These are phyloP conservation scores for Zootoca vivipara DNA, from an alignment of 2,113 vertebrate species.

Conservation along the genomic window DNA sequence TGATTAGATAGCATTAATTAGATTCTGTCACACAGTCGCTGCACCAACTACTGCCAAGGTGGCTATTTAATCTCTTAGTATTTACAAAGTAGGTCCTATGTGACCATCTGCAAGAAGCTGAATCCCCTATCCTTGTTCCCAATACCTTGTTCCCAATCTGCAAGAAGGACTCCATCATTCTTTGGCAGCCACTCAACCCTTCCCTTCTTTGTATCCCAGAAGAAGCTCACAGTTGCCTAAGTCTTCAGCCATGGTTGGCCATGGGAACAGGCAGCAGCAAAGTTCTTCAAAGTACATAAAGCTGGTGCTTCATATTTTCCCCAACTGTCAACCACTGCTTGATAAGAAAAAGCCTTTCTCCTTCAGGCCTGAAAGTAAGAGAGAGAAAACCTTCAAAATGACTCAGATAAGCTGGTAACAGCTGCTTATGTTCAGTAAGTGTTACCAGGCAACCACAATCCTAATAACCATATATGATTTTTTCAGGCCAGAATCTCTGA, in stretches of 20 bases:
- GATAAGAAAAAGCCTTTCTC: background rate
- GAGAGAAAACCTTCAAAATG: background rate
- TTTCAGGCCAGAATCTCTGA: background rate
- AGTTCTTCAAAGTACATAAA: background rate
- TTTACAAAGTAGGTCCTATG: background rate
- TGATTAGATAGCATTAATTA: background rate
- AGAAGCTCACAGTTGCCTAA: background rate
- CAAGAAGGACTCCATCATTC: background rate
- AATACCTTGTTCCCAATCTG: background rate
- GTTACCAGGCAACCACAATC: constrained; percentile 9
- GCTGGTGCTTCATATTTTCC: background rate
- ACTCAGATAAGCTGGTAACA: background rate
- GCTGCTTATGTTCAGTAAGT: background rate
- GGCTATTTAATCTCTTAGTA: background rate
- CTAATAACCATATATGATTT: constrained; percentile 7
- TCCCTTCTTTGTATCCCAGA: background rate
- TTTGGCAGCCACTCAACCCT: background rate
- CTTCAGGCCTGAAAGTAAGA: background rate
- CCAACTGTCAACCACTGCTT: background rate
- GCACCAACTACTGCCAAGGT: background rate
- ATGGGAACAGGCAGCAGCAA: background rate
- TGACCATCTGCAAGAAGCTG: background rate
- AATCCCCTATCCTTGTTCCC: background rate
- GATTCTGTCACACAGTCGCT: background rate
- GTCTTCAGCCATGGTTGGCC: background rate